Evolutionary conservation across 92 coral and sea anemone species (phyloP).

Genomic region (Umimayanthus kanabou): DNA sequence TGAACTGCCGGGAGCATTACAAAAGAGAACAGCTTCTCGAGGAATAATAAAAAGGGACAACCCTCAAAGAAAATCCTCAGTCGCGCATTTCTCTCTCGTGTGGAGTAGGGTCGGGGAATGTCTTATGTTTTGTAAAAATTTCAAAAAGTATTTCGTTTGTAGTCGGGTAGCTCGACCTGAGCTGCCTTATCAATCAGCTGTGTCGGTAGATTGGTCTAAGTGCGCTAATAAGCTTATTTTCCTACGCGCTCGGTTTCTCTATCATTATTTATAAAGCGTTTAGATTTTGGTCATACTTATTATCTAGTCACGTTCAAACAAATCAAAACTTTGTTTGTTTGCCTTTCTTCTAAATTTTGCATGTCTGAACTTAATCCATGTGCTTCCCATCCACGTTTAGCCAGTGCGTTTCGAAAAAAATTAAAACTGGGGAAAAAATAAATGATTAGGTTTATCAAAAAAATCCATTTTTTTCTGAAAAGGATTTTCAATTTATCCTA

Average conservation of each 20-base stretch:
- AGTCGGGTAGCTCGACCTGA: not conserved
- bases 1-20: too few relatives aligned
- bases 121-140: not conserved
- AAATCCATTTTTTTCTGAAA: too few relatives aligned
- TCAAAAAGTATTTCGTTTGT: not conserved
- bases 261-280: too few relatives aligned
- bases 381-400: not conserved
- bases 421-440: too few relatives aligned
- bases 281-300: too few relatives aligned
- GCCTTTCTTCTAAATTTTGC: not conserved
- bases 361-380: not conserved
- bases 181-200: not conserved
- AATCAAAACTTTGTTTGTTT: not conserved
- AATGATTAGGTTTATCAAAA: too few relatives aligned
- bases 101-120: not conserved
- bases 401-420: too few relatives aligned
- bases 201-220: not conserved
- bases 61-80: too few relatives aligned
- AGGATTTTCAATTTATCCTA: too few relatives aligned
- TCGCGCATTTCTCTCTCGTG: not conserved
- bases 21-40: too few relatives aligned
- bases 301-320: not conserved
- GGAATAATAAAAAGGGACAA: too few relatives aligned
- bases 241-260: not conserved
- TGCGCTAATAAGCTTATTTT: not conserved